Evolutionary conservation across 2,113 vertebrate genomes (phyloP).

Genomic region (Myxocyprinus asiaticus): DNA sequence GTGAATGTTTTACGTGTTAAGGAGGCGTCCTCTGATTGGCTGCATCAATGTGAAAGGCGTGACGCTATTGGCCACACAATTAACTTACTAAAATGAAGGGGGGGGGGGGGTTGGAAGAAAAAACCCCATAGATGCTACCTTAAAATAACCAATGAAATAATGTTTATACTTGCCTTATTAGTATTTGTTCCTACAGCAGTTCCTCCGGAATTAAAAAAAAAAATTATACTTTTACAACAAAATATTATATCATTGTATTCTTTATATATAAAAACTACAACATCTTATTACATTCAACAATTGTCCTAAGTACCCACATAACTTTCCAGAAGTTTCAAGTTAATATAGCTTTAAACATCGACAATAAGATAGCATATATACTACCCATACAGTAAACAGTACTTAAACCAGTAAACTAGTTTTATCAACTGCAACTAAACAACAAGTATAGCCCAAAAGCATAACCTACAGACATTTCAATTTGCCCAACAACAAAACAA

Average conservation of each 20-base stretch:
- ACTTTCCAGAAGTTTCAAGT: slow-evolving; percentile 24
- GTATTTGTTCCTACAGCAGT: no score
- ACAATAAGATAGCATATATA: slow-evolving; percentile 9
- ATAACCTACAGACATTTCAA: background rate
- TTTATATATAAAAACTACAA: background rate
- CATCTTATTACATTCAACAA: slow-evolving; percentile 18
- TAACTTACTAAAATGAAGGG: no score
- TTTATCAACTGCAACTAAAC: background rate
- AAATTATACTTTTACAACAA: background rate
- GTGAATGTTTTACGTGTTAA: no score
- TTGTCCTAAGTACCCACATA: background rate
- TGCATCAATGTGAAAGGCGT: no score
- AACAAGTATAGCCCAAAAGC: background rate
- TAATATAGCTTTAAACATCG: background rate
- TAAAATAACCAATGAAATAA: no score
- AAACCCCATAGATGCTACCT: no score
- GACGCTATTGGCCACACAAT: no score
- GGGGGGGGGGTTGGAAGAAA: no score
- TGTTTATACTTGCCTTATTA: no score
- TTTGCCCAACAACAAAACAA: no score
- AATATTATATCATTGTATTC: background rate
- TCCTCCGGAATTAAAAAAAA: no score
- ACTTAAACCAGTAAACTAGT: background rate
- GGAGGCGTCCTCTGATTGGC: no score
- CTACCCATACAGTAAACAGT: background rate